A percentile compares a stretch with the other conserved stretches of the same genome.
Evolutionary conservation across 1,140 invertebrate genomes (phyloP).

Genomic region (Drosophila sucinea): DNA sequence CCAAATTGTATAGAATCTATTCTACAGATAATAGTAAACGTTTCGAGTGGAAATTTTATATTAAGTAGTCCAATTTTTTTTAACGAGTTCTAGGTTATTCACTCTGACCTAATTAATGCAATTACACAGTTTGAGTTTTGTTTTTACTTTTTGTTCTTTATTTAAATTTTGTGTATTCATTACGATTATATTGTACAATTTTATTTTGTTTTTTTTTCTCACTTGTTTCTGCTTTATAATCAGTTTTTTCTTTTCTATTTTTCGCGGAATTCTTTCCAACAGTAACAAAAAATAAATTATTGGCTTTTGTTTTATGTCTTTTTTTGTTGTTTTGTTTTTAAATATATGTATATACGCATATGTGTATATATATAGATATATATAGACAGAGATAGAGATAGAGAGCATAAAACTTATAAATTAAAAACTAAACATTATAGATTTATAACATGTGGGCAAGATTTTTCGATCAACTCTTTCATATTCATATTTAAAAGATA

Average conservation of each 20-base stretch:
- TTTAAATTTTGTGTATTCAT: constrained; percentile 81
- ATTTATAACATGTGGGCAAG: constrained; percentile 80
- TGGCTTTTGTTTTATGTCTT: constrained; percentile 56
- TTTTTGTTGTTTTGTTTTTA: constrained; percentile 11
- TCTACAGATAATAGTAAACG: no score
- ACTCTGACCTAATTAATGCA: not conserved
- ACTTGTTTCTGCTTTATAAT: constrained; percentile 43
- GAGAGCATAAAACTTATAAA: constrained; percentile 76
- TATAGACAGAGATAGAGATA: constrained; percentile 23
- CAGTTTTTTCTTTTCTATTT: constrained; percentile 71
- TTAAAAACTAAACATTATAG: constrained; percentile 67
- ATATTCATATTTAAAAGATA: constrained; percentile 39
- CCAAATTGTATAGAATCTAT: no score
- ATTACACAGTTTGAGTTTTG: not conserved
- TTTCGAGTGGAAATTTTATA: no score
- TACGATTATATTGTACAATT: constrained; percentile 81
- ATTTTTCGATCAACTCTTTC: constrained; percentile 68
- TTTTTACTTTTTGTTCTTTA: constrained; percentile 75
- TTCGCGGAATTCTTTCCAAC: constrained; percentile 77
- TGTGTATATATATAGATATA: constrained; percentile 49
- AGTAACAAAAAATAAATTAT: constrained; percentile 82
- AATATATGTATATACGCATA: constrained; percentile 47
- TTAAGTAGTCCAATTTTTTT: not conserved
- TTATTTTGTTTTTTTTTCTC: constrained; percentile 52
- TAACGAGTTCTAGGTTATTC: not conserved